Evolutionary conservation across 92 coral and sea anemone species (phyloP).

Genomic region (Bergia sp.): DNA sequence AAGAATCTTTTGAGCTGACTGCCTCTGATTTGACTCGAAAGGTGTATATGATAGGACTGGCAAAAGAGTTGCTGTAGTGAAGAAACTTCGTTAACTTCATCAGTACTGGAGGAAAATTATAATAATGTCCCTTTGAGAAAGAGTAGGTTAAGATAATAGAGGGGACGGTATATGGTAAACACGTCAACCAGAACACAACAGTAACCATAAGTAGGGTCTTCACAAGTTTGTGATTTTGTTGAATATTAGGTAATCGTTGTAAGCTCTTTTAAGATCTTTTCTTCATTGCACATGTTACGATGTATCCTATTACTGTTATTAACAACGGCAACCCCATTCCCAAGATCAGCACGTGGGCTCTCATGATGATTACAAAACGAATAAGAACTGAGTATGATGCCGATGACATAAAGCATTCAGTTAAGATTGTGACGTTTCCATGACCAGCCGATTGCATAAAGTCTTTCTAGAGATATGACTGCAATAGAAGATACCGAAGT

Average conservation of each 20-base stretch:
- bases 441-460: not conserved
- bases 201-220: no score
- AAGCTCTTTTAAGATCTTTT: not conserved
- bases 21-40: not conserved
- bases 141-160: not conserved
- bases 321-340: not conserved
- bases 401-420: not conserved
- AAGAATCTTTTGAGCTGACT: no score
- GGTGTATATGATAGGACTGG: no score
- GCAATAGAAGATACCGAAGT: not conserved
- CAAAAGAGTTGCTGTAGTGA: no score
- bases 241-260: not conserved
- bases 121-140: not conserved
- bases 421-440: not conserved
- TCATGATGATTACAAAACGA: not conserved
- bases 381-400: not conserved
- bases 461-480: not conserved
- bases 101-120: not conserved
- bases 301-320: not conserved
- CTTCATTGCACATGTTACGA: not conserved
- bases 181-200: not conserved
- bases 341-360: not conserved
- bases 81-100: not conserved
- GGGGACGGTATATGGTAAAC: not conserved
- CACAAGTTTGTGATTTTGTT: not conserved